Percentiles rank a stretch among this genome's conserved stretches.
Conservation (phyloP, 2,113 vertebrate species). For the Neomonachus schauinslandi region DNA sequence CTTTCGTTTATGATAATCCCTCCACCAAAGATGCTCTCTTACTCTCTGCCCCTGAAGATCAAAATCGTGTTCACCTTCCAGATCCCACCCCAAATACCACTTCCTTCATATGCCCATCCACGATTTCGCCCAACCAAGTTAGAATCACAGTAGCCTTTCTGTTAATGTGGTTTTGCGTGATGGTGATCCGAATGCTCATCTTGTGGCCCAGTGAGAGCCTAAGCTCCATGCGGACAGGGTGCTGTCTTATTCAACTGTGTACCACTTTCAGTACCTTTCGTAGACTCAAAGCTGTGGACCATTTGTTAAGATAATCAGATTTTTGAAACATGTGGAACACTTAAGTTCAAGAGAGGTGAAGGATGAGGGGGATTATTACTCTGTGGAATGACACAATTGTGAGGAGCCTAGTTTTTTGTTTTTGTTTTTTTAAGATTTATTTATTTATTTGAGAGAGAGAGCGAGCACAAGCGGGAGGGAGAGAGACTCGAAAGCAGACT, state of each 20-base stretch:
- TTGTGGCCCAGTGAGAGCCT: neutral
- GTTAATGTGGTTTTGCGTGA: neutral
- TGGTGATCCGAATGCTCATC: neutral
- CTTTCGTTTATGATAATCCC: neutral
- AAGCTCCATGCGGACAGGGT: neutral
- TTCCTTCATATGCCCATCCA: neutral
- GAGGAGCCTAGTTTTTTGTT: neutral
- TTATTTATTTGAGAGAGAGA: neutral
- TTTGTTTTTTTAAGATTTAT: neutral
- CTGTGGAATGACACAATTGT: neutral
- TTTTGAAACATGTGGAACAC: neutral
- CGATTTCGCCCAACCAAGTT: neutral
- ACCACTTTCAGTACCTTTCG: neutral
- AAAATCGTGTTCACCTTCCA: neutral
- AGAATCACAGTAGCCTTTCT: neutral
- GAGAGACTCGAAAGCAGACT: neutral
- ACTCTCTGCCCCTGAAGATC: neutral
- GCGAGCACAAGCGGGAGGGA: neutral
- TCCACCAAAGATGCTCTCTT: neutral
- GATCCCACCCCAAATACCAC: neutral
- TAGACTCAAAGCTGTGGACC: neutral
- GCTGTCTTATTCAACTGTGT: neutral
- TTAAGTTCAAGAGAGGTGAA: neutral
- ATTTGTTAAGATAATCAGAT: neutral
- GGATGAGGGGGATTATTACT: neutral